Evolutionary conservation across 2,113 vertebrate genomes (phyloP).

Genomic region (Marmota monax): DNA sequence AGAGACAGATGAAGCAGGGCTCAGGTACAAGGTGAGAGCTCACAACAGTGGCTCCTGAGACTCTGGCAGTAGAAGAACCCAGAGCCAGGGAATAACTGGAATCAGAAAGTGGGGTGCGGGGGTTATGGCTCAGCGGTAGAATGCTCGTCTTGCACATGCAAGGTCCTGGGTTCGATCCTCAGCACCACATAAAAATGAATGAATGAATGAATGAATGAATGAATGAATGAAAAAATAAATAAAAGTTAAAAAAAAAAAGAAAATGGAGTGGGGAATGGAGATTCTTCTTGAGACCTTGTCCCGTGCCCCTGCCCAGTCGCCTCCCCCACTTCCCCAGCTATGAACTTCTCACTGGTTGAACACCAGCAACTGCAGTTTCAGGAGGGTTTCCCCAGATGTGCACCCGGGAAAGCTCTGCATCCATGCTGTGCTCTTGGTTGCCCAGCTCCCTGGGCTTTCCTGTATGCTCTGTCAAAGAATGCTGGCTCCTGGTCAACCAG

Average conservation of each 20-base stretch:
- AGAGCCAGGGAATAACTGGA: not conserved
- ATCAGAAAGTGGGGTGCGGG: not conserved
- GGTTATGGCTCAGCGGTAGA: too few species aligned
- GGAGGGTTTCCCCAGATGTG: not conserved
- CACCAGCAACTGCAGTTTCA: slow-evolving; percentile 13
- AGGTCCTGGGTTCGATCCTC: too few species aligned
- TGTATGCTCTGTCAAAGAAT: not conserved
- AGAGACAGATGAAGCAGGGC: not conserved
- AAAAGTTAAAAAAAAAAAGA: not conserved
- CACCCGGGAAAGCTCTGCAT: not conserved
- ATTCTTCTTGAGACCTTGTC: not conserved
- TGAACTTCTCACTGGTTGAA: not conserved
- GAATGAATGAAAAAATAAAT: too few species aligned
- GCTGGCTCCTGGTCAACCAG: not conserved
- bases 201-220: too few species aligned
- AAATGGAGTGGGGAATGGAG: not conserved
- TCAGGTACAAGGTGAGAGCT: not conserved
- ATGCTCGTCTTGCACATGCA: too few species aligned
- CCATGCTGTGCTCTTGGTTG: not conserved
- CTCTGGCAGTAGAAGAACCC: not conserved
- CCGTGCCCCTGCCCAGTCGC: too few species aligned
- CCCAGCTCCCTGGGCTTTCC: not conserved
- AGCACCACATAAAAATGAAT: too few species aligned
- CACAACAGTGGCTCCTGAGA: not conserved
- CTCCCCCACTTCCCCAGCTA: not conserved